phyloP scores from a whole-genome alignment of 2,797 vertebrate species.

The Enteromius argenteus region DNA sequence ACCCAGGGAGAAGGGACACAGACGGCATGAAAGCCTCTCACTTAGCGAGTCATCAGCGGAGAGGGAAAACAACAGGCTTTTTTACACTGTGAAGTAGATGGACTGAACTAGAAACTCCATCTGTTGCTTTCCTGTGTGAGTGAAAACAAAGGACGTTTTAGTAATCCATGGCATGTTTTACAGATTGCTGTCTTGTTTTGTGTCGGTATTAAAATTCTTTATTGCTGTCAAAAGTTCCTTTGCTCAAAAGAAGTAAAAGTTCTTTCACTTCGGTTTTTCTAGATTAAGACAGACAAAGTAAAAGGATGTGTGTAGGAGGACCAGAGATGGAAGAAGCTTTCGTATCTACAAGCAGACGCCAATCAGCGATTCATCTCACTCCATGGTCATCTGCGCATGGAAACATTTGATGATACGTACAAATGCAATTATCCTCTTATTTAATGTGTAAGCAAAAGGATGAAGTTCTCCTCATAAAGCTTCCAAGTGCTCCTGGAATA shows the following conservation, averaged over 20 bases:
- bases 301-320: conserved; percentile 12
- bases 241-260: background rate
- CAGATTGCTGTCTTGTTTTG: conserved; percentile 34
- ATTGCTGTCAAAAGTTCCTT: background rate
- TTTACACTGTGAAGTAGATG: conserved; percentile 64
- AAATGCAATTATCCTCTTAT: conserved; percentile 15
- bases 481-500: conserved; percentile 1
- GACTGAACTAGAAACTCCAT: conserved; percentile 39
- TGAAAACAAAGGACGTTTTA: conserved; percentile 23
- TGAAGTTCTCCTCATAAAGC: background rate
- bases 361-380: background rate
- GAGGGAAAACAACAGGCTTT: conserved; percentile 70
- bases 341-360: background rate
- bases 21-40: conserved; percentile 70
- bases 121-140: conserved; percentile 34
- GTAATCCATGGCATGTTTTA: conserved; percentile 23
- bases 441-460: background rate
- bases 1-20: conserved; percentile 68
- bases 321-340: background rate
- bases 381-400: conserved; percentile 20
- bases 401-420: background rate
- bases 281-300: conserved; percentile 13
- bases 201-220: conserved; percentile 11
- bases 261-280: background rate
- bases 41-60: conserved; percentile 73